Percentiles rank a stretch among this genome's conserved stretches.
These are phyloP conservation scores for Cinclus mexicanus DNA, from an alignment of 2,113 vertebrate species.

Conservation along the genomic window DNA sequence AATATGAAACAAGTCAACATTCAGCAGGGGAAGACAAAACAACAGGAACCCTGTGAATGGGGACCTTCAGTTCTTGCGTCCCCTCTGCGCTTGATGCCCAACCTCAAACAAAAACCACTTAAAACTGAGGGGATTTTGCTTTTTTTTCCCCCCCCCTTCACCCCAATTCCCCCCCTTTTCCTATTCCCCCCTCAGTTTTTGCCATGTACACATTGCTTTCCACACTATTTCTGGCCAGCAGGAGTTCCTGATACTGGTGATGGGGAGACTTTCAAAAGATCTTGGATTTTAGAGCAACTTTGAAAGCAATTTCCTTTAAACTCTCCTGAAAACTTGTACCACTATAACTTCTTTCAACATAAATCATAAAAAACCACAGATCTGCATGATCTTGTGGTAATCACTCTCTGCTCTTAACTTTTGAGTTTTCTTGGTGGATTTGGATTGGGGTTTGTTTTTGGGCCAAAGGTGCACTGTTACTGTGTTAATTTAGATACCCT, in stretches of 20 bases:
- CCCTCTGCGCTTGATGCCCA: not conserved
- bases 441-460: not conserved
- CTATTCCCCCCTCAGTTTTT: not conserved
- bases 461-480: not conserved
- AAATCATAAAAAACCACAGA: not conserved
- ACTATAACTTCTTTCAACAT: not conserved
- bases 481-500: not conserved
- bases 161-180: rapidly evolving
- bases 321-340: not conserved
- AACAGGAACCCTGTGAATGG: not conserved
- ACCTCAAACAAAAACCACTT: not conserved
- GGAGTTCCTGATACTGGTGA: not conserved
- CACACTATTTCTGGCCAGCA: not conserved
- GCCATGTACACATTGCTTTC: not conserved
- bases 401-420: not conserved
- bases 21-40: not conserved
- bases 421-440: not conserved
- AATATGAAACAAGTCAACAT: not conserved
- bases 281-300: not conserved
- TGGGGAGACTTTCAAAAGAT: not conserved
- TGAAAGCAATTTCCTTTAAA: not conserved
- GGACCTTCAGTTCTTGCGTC: too few species aligned
- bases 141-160: not conserved
- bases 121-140: not conserved
- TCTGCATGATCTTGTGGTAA: not conserved